Percentiles rank a stretch among this genome's conserved stretches.
Conservation (phyloP, 2,797 vertebrate species). For the Mareca penelope region DNA sequence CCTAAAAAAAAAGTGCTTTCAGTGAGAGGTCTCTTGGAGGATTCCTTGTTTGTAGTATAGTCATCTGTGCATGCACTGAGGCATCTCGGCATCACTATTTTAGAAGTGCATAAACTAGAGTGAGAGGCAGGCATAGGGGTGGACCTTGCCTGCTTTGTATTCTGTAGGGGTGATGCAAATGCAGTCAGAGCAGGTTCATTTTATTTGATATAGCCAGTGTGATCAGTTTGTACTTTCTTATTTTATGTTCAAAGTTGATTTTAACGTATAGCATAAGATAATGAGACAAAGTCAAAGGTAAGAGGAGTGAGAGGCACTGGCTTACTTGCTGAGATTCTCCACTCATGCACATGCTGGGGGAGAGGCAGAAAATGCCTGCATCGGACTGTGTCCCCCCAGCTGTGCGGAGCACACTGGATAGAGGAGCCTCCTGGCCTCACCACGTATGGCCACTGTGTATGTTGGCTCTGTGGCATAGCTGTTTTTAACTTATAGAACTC, state of each 20-base stretch:
- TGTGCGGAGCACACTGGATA: accelerated
- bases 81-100: neutral
- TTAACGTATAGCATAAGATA: neutral
- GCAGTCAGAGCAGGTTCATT: neutral
- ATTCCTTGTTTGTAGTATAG: neutral
- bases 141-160: accelerated
- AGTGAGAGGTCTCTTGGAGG: neutral
- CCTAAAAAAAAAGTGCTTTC: neutral
- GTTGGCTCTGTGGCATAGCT: neutral
- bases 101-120: accelerated
- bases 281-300: neutral
- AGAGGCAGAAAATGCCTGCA: neutral
- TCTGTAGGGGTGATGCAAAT: neutral
- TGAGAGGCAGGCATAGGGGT: neutral
- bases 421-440: neutral
- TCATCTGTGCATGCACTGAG: neutral
- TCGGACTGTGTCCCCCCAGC: neutral
- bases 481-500: neutral
- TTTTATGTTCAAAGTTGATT: neutral
- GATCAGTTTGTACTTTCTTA: neutral
- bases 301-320: neutral
- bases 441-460: accelerated
- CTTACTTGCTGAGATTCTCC: neutral
- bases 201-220: neutral
- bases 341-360: accelerated